Evolutionary conservation across 2,888 invertebrate species (phyloP), one percentile per base, ranked within the genome.

Genomic region (Coecobrya sp.): DNA sequence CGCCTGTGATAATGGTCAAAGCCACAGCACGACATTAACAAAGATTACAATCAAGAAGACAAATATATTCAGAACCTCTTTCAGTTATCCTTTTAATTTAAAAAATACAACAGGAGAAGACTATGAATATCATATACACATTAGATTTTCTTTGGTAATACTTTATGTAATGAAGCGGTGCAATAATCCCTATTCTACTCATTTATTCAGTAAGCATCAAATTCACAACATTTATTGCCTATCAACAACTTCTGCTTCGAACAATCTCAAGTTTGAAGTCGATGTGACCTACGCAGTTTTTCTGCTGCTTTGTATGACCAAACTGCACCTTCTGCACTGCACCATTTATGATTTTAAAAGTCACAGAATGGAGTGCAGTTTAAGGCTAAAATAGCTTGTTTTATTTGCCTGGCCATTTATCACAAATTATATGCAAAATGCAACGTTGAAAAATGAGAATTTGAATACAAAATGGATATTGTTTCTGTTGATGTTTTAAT

Each of bases 1-100:
- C 82, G 82, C 87, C 87, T 87, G 87, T 42, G 65, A 52, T 52
- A 30, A 70, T 81, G 25, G 68, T 5, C 25, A 73, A 16, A 30
- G 73, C 45, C 42, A 16, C 25, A 55, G 5, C 27, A 45, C 11
- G 73, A 55, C 73, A 65, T 49, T 68, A 22, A 3, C 42, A 59
- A 13, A n/a, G 13, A 52, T 27, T 13, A 52, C 25, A 79, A 52
- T 27, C n/a, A 79, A 76, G 7, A 79, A 27, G n/a, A 76, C 65
- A 8, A 76, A 25, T 49, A 22, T 25, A 52, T 30, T 16, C 30
- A 79, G 13, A 11, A 27, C 19, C 25, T n/a, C 27, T 22, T 79
- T 19, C 52, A 52, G 49, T 52, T 1, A 27, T 79, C 19, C 55
- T 62, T 59, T 59, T 16, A 62, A 82, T 82, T 82, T 62, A 82